These are phyloP conservation scores for Cheilosia urbana DNA, from an alignment of 2,888 invertebrate genomes.

Conservation along the genomic window DNA sequence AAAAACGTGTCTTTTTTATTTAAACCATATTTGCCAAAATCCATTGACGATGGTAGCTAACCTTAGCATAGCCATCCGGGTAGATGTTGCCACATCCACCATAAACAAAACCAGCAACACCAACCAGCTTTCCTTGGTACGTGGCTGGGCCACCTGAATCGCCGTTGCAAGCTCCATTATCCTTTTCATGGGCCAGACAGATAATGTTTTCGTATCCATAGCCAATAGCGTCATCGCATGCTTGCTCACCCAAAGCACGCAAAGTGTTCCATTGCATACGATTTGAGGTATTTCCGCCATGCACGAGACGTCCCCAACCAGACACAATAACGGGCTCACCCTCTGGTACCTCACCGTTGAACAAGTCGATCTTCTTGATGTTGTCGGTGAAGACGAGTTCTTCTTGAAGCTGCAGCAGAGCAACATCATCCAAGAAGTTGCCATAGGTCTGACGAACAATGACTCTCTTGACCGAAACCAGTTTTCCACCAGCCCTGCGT, in stretches of 20 bases:
- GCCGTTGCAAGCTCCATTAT: slow-evolving; percentile 80
- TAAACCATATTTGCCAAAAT: slow-evolving; percentile 75
- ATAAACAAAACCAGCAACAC: slow-evolving; percentile 79
- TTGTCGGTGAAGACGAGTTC: slow-evolving; percentile 75
- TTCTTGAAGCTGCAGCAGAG: slow-evolving; percentile 77
- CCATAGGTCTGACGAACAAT: slow-evolving; percentile 79
- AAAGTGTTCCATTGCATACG: slow-evolving; percentile 79
- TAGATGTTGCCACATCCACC: slow-evolving; percentile 79
- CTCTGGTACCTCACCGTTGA: slow-evolving; percentile 72
- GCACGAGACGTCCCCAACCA: slow-evolving; percentile 80
- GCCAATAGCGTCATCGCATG: slow-evolving; percentile 79
- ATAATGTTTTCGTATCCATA: slow-evolving; percentile 79
- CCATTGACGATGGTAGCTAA: slow-evolving; percentile 79
- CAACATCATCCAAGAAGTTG: slow-evolving; percentile 81
- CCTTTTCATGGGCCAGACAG: slow-evolving; percentile 78
- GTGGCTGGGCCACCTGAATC: slow-evolving; percentile 81
- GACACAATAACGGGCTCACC: slow-evolving; percentile 78
- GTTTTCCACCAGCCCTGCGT: slow-evolving; percentile 80
- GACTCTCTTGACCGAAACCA: slow-evolving; percentile 77
- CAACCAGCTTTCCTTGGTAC: slow-evolving; percentile 77
- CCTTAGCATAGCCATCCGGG: slow-evolving; percentile 80
- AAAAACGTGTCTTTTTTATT: slow-evolving; percentile 9
- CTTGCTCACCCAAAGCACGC: slow-evolving; percentile 75
- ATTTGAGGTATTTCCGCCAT: slow-evolving; percentile 77
- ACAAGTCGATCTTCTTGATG: slow-evolving; percentile 77